Conservation (phyloP, 2,113 vertebrate species). For the Cephalopterus ornatus region DNA sequence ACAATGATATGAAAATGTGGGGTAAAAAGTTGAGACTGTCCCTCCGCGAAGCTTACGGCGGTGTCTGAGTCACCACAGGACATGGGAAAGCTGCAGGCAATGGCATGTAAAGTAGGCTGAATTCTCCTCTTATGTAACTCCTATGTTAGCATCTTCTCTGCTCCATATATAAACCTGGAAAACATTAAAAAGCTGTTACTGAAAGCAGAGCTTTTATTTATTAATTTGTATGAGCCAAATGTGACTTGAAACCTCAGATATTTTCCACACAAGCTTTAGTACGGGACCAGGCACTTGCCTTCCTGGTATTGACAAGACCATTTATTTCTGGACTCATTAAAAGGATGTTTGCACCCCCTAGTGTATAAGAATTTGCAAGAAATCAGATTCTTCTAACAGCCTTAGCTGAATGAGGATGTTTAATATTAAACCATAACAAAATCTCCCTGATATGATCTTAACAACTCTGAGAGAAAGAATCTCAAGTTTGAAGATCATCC, state of each 20-base stretch:
- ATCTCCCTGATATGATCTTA: background rate
- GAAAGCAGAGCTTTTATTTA: background rate
- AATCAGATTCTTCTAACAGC: background rate
- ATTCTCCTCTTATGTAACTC: background rate
- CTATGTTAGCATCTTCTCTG: background rate
- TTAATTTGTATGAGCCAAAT: background rate
- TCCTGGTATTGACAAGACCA: background rate
- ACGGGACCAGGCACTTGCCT: background rate
- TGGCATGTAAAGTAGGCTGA: background rate
- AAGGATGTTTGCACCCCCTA: conserved; percentile 67
- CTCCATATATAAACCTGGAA: conserved; percentile 21
- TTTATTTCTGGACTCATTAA: background rate
- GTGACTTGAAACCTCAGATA: background rate
- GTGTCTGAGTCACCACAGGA: conserved; percentile 41
- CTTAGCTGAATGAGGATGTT: background rate
- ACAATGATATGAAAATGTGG: background rate
- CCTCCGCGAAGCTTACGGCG: background rate
- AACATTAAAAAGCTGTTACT: conserved; percentile 13
- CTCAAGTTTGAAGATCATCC: background rate
- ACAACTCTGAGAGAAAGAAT: background rate
- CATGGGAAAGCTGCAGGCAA: background rate
- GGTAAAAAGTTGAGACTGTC: conserved; percentile 23
- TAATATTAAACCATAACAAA: conserved; percentile 5
- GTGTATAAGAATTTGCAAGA: conserved; percentile 28
- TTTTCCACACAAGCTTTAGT: background rate